Evolutionary conservation across 1,140 invertebrate species (phyloP), one percentile per base, ranked within the genome.

Genomic region (Drosophila ogumai): DNA sequence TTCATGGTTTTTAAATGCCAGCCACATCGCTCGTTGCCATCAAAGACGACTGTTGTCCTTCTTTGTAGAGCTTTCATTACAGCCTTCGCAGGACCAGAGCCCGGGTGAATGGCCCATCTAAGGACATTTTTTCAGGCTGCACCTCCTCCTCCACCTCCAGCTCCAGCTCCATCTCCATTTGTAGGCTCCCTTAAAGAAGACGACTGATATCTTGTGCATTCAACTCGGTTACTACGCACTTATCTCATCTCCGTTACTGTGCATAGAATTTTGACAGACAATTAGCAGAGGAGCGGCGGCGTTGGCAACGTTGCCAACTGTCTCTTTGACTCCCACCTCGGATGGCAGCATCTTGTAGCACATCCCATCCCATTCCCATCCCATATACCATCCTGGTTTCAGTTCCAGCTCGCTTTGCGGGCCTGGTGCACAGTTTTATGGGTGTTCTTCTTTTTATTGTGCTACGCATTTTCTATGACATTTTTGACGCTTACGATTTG

Each of bases 401-500:
- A 46, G n/a, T 58, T 40, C 17, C 31, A 71, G 46, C 54, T 66
- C 44, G 34, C 36, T 67, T 15, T 75, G 46, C 31, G 31, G 50
- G 49, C 56, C 50, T 77, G 67, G 54, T 82, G 68, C 47, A 71
- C 36, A 50, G 72, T 75, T 90, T 90, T 90, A 90, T 80, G 74
- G 61, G 63, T 75, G 85, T 81, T 88, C 78, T 79, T 80, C 69
- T 88, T 84, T 88, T 90, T 88, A 85, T 84, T 88, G 84, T 81
- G 59, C 84, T 65, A 84, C 64, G 78, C 72, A 60, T 81, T 85
- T 84, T 85, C 85, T 88, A 88, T 88, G 85, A 76, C 84, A 67
- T 90, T 81, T 88, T 90, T 90, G 85, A 90, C 81, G 85, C 85
- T 90, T 84, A 87, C 84, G 76, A 87, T 88, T 87, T 88, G 52